phyloP scores from a whole-genome alignment of 2,113 vertebrate genomes.

The Trematomus loennbergii region DNA sequence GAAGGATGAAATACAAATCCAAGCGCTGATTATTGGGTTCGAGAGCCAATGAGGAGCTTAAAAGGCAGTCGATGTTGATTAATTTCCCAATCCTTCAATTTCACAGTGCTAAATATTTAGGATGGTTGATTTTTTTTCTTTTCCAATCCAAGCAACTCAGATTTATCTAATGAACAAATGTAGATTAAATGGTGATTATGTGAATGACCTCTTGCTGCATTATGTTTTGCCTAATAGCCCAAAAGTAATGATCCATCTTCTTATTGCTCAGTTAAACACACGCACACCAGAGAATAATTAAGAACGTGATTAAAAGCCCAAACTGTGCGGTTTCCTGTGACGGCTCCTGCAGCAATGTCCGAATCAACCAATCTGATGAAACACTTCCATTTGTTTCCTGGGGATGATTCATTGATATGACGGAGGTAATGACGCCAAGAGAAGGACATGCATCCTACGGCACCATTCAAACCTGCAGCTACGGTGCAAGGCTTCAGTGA shows the following conservation, averaged over 20 bases:
- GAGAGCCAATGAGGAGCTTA: slow-evolving; percentile 32
- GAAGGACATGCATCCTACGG: slow-evolving; percentile 33
- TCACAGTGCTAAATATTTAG: not conserved
- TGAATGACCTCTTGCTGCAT: slow-evolving; percentile 50
- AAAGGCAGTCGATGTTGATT: slow-evolving; percentile 17
- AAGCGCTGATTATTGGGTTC: slow-evolving; percentile 45
- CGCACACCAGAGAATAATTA: slow-evolving; percentile 38
- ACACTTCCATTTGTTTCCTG: not conserved
- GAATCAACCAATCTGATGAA: slow-evolving; percentile 23
- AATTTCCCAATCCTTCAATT: slow-evolving; percentile 35
- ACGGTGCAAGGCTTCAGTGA: slow-evolving; percentile 48
- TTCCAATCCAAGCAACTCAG: slow-evolving; percentile 9
- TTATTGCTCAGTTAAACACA: slow-evolving; percentile 50
- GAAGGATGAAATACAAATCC: slow-evolving; percentile 44
- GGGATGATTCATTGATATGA: slow-evolving; percentile 60
- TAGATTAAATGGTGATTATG: slow-evolving; percentile 58
- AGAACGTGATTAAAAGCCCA: slow-evolving; percentile 48
- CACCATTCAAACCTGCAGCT: slow-evolving; percentile 56
- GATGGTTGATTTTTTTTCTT: not conserved
- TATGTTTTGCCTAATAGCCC: slow-evolving; percentile 56
- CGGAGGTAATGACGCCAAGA: slow-evolving; percentile 64
- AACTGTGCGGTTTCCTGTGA: slow-evolving; percentile 25
- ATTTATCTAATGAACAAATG: slow-evolving; percentile 46
- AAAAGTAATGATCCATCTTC: slow-evolving; percentile 68
- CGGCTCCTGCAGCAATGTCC: slow-evolving; percentile 9